Base-by-base conservation (phyloP, 1,140 invertebrate genomes). In the Tetramorium parvispinum region DNA sequence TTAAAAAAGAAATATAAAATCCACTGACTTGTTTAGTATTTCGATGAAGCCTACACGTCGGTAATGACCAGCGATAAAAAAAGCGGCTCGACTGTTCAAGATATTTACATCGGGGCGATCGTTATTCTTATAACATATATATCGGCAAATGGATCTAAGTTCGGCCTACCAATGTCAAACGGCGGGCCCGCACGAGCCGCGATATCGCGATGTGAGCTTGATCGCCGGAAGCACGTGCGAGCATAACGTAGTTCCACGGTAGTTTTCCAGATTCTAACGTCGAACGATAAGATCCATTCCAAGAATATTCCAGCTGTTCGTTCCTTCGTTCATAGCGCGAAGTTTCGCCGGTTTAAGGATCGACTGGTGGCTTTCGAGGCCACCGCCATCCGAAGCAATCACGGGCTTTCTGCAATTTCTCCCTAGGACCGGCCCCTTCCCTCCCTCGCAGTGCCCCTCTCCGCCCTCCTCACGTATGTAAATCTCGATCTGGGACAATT, bases 401-500 rank as follows among this genome's bases (percentile, higher is more conserved):
- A 78, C 55, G 68, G 40, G 11, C 37, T 87, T 71, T 79, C 70
- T 76, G 66, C 76, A 61, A 75, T 85, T 85, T 89, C 85, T 43
- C 37, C 76, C 53, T 6, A 53, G 46, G 73, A 65, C 51, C 43
- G 46, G 4, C 24, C 51, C 49, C 49, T 32, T 53, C 24, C 57
- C 61, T 3, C 43, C 21, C 65, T 40, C 85, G 43, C 57, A 37
- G 10, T 6, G 16, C 49, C 11, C 21, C 46, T 75, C 85, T 21
- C 68, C 77, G n/a, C 55, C 73, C 83, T 49, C 87, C 78, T 83
- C 91, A 85, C 85, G 88, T 94, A 95, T 95, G 94, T 94, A 95
- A 95, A 95, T 95, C 93, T 87, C 90, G 92, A 94, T 94, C 94
- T 94, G 92, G 93, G 92, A 94, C 94, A 95, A 95, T 95, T 95